Evolutionary conservation across 2,113 vertebrate species (phyloP).

Genomic region (Corynorhinus townsendii): DNA sequence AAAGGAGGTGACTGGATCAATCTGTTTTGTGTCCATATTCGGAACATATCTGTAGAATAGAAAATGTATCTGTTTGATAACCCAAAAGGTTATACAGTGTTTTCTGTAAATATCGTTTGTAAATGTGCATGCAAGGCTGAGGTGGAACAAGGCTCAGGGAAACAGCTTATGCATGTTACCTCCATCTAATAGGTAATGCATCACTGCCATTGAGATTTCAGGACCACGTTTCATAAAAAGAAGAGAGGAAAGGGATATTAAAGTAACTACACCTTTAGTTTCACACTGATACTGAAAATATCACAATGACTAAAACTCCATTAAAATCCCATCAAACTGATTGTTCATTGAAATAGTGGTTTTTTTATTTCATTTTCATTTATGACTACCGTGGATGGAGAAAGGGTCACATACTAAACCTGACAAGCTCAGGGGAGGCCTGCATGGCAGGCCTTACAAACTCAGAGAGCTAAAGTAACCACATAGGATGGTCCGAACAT

Average conservation of each 20-base stretch:
- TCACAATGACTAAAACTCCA: neutral
- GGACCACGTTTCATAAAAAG: neutral
- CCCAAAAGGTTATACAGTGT: neutral
- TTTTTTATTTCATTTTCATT: neutral
- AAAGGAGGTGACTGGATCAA: constrained; percentile 22
- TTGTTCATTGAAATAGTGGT: neutral
- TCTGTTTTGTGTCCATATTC: neutral
- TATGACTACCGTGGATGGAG: neutral
- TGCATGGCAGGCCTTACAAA: neutral
- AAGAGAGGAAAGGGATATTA: neutral
- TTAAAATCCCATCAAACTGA: neutral
- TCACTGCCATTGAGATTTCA: neutral
- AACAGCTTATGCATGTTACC: neutral
- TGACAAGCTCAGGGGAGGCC: neutral
- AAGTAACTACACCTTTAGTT: neutral
- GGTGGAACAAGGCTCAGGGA: neutral
- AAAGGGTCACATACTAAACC: neutral
- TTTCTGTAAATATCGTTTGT: constrained; percentile 35
- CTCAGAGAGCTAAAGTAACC: neutral
- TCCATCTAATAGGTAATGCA: neutral
- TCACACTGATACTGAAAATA: neutral
- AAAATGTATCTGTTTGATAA: neutral
- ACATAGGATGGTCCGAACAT: neutral
- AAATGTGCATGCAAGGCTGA: neutral
- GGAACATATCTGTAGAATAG: neutral